A percentile compares a stretch with the other conserved stretches of the same genome.
Conservation (phyloP, 2,113 vertebrate genomes). For the Symphodus melops region DNA sequence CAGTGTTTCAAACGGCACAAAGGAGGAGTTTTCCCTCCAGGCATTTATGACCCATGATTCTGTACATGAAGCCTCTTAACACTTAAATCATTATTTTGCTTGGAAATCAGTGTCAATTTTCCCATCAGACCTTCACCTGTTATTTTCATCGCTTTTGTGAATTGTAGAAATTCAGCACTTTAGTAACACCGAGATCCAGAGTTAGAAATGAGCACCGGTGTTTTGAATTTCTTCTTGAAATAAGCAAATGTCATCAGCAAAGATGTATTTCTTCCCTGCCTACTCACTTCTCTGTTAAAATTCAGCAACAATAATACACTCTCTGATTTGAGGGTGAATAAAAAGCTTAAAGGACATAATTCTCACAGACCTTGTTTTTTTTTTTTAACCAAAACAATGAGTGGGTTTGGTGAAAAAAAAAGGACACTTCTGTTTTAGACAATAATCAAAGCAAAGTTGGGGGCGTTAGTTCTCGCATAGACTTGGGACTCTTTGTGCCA, state of each 20-base stretch:
- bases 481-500: constrained; percentile 48
- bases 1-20: constrained; percentile 47
- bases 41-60: constrained; percentile 47
- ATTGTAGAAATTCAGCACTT: constrained; percentile 13
- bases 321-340: constrained; percentile 39
- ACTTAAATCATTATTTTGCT: constrained; percentile 47
- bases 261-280: constrained; percentile 18
- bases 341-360: constrained; percentile 31
- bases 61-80: constrained; percentile 27
- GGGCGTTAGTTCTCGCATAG: constrained; percentile 26
- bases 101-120: constrained; percentile 20
- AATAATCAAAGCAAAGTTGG: constrained; percentile 48
- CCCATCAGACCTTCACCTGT: neutral
- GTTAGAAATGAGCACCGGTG: constrained; percentile 31
- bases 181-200: neutral
- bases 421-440: constrained; percentile 30
- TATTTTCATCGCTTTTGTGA: constrained; percentile 9
- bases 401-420: constrained; percentile 38
- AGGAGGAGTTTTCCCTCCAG: constrained; percentile 41
- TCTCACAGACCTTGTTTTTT: constrained; percentile 24
- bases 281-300: constrained; percentile 32
- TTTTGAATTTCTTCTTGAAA: constrained; percentile 58
- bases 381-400: constrained; percentile 47
- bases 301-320: constrained; percentile 25
- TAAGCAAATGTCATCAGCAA: constrained; percentile 60